These are phyloP conservation scores for Heteromormyrus szaboi DNA, from an alignment of 2,797 vertebrate genomes.

Conservation along the genomic window DNA sequence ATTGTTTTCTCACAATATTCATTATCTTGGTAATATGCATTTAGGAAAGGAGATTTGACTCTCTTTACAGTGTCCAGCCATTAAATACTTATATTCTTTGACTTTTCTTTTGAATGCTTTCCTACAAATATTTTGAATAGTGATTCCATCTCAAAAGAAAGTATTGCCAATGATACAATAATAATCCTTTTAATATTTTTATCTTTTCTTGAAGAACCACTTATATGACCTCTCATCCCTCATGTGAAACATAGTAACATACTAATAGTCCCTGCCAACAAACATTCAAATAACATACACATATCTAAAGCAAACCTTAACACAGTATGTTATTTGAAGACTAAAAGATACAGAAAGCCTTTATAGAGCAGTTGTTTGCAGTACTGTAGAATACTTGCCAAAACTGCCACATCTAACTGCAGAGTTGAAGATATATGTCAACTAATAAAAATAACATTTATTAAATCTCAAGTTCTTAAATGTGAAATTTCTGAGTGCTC, in stretches of 20 bases:
- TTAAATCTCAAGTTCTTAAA: background rate
- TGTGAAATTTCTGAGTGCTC: background rate
- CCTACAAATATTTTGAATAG: conserved; percentile 42
- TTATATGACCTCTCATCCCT: conserved; percentile 53
- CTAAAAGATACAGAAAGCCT: background rate
- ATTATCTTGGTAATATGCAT: conserved; percentile 38
- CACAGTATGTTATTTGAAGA: background rate
- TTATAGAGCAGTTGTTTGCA: background rate
- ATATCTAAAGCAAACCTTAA: conserved; percentile 36
- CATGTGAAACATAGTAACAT: conserved; percentile 43
- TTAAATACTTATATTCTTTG: background rate
- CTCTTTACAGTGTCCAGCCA: conserved; percentile 16
- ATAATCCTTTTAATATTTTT: conserved; percentile 42
- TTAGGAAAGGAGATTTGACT: conserved; percentile 37
- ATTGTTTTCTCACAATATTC: background rate
- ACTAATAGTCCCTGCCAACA: conserved; percentile 33
- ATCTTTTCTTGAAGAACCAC: conserved; percentile 58
- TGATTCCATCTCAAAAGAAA: conserved; percentile 42
- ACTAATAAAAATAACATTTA: background rate
- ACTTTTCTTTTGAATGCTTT: conserved; percentile 31
- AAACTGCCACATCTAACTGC: background rate
- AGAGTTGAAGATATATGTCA: background rate
- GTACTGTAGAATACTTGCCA: background rate
- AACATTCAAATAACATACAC: conserved; percentile 33
- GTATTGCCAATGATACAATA: conserved; percentile 27